These are phyloP conservation scores for Camelus bactrianus DNA, from an alignment of 2,113 vertebrate species.

Conservation along the genomic window DNA sequence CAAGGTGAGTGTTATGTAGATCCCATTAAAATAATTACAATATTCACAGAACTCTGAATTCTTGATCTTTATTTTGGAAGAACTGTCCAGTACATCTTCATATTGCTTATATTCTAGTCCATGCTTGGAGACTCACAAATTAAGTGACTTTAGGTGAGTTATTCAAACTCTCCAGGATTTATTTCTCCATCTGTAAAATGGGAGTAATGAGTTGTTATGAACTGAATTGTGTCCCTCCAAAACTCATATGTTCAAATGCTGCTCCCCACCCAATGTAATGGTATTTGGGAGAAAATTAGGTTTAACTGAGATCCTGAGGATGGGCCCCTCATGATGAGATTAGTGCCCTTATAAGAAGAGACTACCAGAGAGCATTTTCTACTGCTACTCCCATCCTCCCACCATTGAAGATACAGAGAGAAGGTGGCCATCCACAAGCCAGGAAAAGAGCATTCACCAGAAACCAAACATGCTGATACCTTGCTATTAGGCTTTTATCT, in stretches of 20 bases:
- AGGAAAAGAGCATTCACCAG: not conserved
- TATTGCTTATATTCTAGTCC: not conserved
- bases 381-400: not conserved
- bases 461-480: not conserved
- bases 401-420: not conserved
- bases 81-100: not conserved
- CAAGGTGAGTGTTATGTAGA: not conserved
- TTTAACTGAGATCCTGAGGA: not conserved
- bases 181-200: not conserved
- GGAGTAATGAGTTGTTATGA: not conserved
- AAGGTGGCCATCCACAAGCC: not conserved
- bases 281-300: not conserved
- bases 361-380: not conserved
- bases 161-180: not conserved
- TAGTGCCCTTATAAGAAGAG: not conserved
- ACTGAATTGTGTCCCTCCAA: not conserved
- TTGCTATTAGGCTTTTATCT: not conserved
- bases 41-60: not conserved
- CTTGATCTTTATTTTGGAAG: not conserved
- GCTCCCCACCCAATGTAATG: not conserved
- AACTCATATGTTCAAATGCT: not conserved
- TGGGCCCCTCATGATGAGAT: not conserved
- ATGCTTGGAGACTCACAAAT: not conserved
- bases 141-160: not conserved
- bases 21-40: not conserved